A percentile compares a stretch with the other conserved stretches of the same genome.
Evolutionary conservation across 2,797 vertebrate genomes (phyloP).

Genomic region (Sorex maritimensis): DNA sequence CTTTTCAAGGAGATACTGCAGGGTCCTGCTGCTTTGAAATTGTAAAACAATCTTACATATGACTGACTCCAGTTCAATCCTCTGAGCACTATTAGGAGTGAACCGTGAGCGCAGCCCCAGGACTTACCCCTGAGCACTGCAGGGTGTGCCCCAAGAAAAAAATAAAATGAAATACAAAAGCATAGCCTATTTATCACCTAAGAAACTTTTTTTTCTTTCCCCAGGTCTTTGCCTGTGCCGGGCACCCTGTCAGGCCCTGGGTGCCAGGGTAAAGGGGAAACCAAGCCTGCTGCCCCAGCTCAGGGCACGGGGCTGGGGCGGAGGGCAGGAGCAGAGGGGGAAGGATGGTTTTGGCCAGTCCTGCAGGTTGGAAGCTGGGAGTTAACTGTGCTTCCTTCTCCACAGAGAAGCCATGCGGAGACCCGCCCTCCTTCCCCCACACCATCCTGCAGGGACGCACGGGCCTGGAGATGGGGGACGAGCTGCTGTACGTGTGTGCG

Average conservation of each 20-base stretch:
- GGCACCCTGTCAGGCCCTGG: neutral
- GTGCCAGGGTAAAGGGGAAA: neutral
- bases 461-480: conserved; percentile 95
- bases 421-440: conserved; percentile 96
- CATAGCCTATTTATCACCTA: neutral
- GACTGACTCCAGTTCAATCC: too few species aligned
- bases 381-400: conserved; percentile 60
- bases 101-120: too few species aligned
- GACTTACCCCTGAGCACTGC: neutral
- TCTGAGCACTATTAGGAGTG: neutral
- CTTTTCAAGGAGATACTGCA: neutral
- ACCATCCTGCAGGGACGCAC: conserved; percentile 94
- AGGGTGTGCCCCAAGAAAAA: too few species aligned
- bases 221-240: neutral
- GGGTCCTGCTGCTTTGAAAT: neutral
- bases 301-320: neutral
- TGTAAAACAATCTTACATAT: conserved; percentile 1
- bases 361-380: neutral
- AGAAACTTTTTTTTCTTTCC: neutral
- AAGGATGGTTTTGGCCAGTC: neutral
- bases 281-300: neutral
- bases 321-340: too few species aligned
- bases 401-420: conserved; percentile 95
- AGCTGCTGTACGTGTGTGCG: conserved; percentile 95
- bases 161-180: neutral